Evolutionary conservation across 1,140 invertebrate species (phyloP).

Genomic region (Euglossa dilemma): DNA sequence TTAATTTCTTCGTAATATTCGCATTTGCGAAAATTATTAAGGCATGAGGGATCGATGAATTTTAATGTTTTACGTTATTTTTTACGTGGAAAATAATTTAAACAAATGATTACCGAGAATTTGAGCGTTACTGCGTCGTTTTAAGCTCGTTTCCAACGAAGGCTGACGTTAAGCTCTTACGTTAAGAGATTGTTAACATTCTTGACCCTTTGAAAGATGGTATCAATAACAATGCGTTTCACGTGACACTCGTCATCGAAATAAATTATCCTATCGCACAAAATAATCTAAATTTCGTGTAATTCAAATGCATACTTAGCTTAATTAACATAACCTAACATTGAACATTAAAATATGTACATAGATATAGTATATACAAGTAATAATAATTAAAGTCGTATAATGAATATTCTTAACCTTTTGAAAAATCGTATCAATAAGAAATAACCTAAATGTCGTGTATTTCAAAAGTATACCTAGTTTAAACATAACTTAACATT

Average conservation of each 20-base stretch:
- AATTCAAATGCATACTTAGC: neutral
- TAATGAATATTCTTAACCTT: too few relatives aligned
- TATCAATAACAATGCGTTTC: neutral
- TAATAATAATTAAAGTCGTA: too few relatives aligned
- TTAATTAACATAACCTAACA: too few relatives aligned
- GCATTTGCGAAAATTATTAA: neutral
- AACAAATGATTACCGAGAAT: constrained; percentile 6
- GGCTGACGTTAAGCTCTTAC: neutral
- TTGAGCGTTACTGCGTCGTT: neutral
- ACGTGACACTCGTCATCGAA: neutral
- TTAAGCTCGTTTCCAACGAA: too few relatives aligned
- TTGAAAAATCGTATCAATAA: too few relatives aligned
- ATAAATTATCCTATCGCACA: too few relatives aligned
- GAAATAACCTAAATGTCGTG: too few relatives aligned
- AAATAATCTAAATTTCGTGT: neutral
- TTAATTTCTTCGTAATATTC: neutral
- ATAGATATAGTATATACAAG: too few relatives aligned
- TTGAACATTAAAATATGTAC: too few relatives aligned
- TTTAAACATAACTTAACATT: too few relatives aligned
- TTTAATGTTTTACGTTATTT: neutral
- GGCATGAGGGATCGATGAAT: neutral
- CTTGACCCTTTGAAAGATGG: neutral
- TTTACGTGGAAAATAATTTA: neutral
- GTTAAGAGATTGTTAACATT: constrained; percentile 11
- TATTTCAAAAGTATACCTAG: neutral